A percentile compares a stretch with the other conserved stretches of the same genome.
Conservation (phyloP, 1,140 invertebrate genomes). For the Aphaenogaster rudis region DNA sequence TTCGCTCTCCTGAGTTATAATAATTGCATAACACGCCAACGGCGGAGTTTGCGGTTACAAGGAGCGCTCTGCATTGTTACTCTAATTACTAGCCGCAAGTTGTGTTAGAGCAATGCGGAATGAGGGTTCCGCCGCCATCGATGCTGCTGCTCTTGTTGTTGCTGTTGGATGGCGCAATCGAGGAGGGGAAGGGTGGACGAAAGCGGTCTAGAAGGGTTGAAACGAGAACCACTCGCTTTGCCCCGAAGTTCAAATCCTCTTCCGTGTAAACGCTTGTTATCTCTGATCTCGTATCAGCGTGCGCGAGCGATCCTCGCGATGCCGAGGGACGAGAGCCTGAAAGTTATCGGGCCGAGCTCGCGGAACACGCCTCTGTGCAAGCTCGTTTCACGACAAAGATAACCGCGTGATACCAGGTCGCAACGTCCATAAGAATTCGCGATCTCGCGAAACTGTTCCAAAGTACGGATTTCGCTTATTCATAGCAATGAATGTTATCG, state of each 20-base stretch:
- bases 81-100: conserved; percentile 70
- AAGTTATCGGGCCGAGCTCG: conserved; percentile 63
- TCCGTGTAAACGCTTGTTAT: conserved; percentile 74
- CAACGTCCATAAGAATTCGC: conserved; percentile 40
- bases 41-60: conserved; percentile 66
- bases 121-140: conserved; percentile 42
- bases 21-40: conserved; percentile 70
- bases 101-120: conserved; percentile 46
- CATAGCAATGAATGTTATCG: conserved; percentile 17
- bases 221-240: conserved; percentile 73
- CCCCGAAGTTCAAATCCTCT: conserved; percentile 71
- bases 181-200: conserved; percentile 8
- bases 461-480: conserved; percentile 15
- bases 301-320: conserved; percentile 66
- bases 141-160: conserved; percentile 43
- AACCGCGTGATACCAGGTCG: conserved; percentile 32
- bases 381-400: conserved; percentile 46
- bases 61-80: conserved; percentile 63
- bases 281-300: conserved; percentile 71
- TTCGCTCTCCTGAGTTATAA: conserved; percentile 60
- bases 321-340: conserved; percentile 29
- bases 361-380: conserved; percentile 48
- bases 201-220: conserved; percentile 55
- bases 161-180: conserved; percentile 11
- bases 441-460: conserved; percentile 6